Evolutionary conservation across 2,888 invertebrate species (phyloP).

Genomic region (Erannis defoliaria): DNA sequence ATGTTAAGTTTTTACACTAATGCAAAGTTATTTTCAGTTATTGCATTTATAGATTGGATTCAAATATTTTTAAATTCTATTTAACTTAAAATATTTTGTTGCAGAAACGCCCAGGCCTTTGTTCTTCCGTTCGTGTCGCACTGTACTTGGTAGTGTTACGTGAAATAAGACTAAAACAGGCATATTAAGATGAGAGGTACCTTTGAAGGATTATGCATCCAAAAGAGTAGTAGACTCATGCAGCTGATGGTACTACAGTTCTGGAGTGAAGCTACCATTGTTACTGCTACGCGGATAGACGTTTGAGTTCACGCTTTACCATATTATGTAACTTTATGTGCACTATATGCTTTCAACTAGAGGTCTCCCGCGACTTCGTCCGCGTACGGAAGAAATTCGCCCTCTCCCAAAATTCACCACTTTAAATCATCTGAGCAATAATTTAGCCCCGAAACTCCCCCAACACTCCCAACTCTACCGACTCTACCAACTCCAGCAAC

Average conservation of each 20-base stretch:
- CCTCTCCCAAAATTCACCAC: too few species aligned
- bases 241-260: constrained; percentile 67
- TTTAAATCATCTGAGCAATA: too few species aligned
- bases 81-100: background rate
- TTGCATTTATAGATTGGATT: too few species aligned
- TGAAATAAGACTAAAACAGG: constrained; percentile 83
- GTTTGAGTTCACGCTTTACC: constrained; percentile 26
- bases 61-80: too few species aligned
- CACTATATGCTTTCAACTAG: too few species aligned
- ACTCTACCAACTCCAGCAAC: too few species aligned
- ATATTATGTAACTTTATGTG: constrained; percentile 3
- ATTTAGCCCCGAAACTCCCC: too few species aligned
- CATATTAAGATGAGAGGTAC: constrained; percentile 81
- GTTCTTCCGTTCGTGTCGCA: constrained; percentile 52
- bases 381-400: too few species aligned
- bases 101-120: constrained; percentile 54
- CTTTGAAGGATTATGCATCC: constrained; percentile 77
- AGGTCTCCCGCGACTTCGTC: too few species aligned
- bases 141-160: constrained; percentile 72
- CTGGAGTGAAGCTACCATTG: constrained; percentile 45
- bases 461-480: too few species aligned
- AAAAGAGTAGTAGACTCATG: constrained; percentile 71
- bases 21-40: too few species aligned
- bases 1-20: too few species aligned
- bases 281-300: constrained; percentile 30